Percentiles rank a stretch among this genome's conserved stretches.
phyloP scores from a whole-genome alignment of 2,113 vertebrate species.

The Corythaixoides concolor region DNA sequence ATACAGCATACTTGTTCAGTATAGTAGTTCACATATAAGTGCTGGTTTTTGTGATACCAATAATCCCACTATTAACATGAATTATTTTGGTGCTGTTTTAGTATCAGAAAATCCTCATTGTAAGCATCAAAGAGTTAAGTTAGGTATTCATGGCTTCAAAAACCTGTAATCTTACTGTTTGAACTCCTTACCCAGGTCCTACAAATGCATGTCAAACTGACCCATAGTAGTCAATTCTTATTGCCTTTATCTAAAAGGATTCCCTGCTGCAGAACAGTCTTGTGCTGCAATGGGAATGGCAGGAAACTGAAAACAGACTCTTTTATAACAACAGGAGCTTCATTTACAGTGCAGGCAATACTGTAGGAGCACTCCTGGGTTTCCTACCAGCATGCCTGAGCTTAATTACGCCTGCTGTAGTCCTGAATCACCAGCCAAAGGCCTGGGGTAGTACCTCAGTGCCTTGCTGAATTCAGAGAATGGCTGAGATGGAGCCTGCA shows the following conservation, averaged over 20 bases:
- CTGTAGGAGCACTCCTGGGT: neutral
- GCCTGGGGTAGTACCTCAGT: slow-evolving; percentile 18
- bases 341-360: neutral
- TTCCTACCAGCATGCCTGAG: slow-evolving; percentile 44
- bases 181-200: neutral
- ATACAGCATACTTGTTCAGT: neutral
- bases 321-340: slow-evolving; percentile 44
- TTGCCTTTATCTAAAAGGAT: slow-evolving; percentile 25
- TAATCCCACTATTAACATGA: neutral
- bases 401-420: slow-evolving; percentile 45
- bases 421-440: slow-evolving; percentile 26
- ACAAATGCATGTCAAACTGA: neutral
- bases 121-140: slow-evolving; percentile 11
- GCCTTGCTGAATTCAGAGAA: slow-evolving; percentile 40
- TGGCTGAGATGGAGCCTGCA: slow-evolving; percentile 20
- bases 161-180: neutral
- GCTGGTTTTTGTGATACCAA: neutral
- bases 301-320: slow-evolving; percentile 28
- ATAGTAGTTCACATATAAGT: neutral
- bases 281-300: neutral
- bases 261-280: slow-evolving; percentile 13
- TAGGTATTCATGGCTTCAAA: neutral
- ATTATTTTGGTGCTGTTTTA: neutral
- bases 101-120: neutral
- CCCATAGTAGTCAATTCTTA: neutral